Percentiles rank a stretch among this genome's conserved stretches.
phyloP scores from a whole-genome alignment of 2,797 vertebrate genomes.

The Peromyscus melanophrys region DNA sequence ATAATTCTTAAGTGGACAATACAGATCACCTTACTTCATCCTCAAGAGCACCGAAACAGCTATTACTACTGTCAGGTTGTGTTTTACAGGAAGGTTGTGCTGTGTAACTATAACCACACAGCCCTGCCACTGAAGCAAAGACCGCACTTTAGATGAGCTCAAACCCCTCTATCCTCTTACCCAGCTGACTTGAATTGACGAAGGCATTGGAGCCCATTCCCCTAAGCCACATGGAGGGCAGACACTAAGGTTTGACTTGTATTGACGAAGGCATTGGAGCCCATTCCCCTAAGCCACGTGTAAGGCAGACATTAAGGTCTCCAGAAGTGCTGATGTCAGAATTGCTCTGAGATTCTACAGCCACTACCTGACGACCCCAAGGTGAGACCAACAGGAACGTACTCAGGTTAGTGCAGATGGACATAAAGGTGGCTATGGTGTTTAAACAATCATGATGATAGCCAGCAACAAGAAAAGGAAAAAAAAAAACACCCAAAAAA shows the following conservation, averaged over 20 bases:
- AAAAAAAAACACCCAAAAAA: rapidly evolving
- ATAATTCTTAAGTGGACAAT: not conserved
- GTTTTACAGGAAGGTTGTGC: not conserved
- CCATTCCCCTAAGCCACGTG: not conserved
- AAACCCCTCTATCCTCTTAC: not conserved
- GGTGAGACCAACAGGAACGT: not conserved
- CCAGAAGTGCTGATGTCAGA: not conserved
- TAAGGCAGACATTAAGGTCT: not conserved
- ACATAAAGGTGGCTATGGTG: not conserved
- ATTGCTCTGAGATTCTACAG: not conserved
- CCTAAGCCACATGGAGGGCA: not conserved
- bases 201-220: not conserved
- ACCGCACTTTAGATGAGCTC: not conserved
- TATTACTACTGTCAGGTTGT: not conserved
- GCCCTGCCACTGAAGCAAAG: not conserved
- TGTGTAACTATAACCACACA: not conserved
- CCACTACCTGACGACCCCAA: not conserved
- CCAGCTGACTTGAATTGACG: not conserved
- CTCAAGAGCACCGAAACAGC: not conserved
- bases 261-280: not conserved
- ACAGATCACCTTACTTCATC: not conserved
- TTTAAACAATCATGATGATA: not conserved
- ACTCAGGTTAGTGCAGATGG: not conserved
- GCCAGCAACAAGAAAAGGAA: not conserved
- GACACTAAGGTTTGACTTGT: not conserved